phyloP scores from a whole-genome alignment of 1,140 invertebrate genomes.

The Zophobas morio region DNA sequence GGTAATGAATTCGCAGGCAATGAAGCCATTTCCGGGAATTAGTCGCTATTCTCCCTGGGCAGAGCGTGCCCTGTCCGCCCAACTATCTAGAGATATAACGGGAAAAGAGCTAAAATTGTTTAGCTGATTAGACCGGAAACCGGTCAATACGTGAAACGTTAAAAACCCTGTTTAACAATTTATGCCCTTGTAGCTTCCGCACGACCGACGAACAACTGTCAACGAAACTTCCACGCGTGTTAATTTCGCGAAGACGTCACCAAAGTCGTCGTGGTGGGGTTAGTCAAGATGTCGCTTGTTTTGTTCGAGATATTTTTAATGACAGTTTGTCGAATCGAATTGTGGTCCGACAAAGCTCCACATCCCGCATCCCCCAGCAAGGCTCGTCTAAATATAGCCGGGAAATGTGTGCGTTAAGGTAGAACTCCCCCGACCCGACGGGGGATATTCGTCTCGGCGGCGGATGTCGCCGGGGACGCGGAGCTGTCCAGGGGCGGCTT shows the following conservation, averaged over 20 bases:
- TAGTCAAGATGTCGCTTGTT: too few species aligned
- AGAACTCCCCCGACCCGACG: constrained; percentile 16
- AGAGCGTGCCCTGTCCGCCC: constrained; percentile 27
- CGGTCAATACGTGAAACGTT: constrained; percentile 2
- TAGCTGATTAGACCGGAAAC: constrained; percentile 26
- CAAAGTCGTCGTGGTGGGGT: too few species aligned
- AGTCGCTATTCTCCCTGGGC: constrained; percentile 39
- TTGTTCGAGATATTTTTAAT: too few species aligned
- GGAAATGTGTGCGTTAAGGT: constrained; percentile 24
- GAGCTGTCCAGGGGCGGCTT: constrained; percentile 10
- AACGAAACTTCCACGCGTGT: too few species aligned
- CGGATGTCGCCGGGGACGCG: constrained; percentile 22
- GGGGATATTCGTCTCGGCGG: constrained; percentile 30
- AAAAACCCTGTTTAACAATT: constrained; percentile 24
- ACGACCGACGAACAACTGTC: too few species aligned
- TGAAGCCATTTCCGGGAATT: constrained; percentile 51
- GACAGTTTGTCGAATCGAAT: too few species aligned
- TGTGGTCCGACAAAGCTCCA: too few species aligned
- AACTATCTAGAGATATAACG: constrained; percentile 16
- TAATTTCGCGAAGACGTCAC: too few species aligned
- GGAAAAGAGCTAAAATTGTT: constrained; percentile 15
- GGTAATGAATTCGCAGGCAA: constrained; percentile 45
- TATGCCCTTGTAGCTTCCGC: neutral
- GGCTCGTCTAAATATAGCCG: constrained; percentile 22
- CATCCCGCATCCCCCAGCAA: constrained; percentile 1